Evolutionary conservation across 2,797 vertebrate genomes (phyloP), one percentile per base, ranked within the genome.

Genomic region (Fistularia commersonii): DNA sequence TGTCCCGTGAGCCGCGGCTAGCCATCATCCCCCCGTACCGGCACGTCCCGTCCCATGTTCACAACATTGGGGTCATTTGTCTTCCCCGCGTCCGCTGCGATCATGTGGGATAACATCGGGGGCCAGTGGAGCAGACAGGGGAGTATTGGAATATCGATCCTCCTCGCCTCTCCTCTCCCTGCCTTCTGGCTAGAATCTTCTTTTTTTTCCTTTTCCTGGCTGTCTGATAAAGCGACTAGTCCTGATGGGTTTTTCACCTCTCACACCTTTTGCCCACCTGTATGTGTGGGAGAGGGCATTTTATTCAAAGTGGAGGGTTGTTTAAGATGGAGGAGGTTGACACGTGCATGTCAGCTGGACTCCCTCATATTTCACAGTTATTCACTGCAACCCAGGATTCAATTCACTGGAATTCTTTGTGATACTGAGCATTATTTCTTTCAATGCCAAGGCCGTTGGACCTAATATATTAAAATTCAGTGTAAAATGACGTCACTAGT

Each of bases 101-200:
- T 87, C 80, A 87, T 86, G 80, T 75, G 72, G 76, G 82, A 86
- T 83, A 86, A 84, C 61, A 53, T 77, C 51, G 51, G 71, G 74
- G 80, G 73, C 77, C 82, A 80, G 77, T 70, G 81, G 74, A 83
- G 86, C 82, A 82, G 77, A 85, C 83, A 80, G 62, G 72, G 69
- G 67, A 82, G 70, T 85, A 84, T 82, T 83, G 83, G 83, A 84
- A 67, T 86, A 88, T 88, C 66, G 86, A 88, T 86, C 71, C 57
- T 72, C 52, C 63, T 59, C 61, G 41, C 55, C 61, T 59, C 61
- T 43, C 55, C 61, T 72, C 68, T 62, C 45, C 50, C 66, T 45
- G 54, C 76, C 64, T 58, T 75, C 58, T 51, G 59, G 72, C 58
- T 48, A 70, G 51, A 32, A 64, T 66, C 65, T 51, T 52, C 52